A percentile compares a stretch with the other conserved stretches of the same genome.
These are phyloP conservation scores for Hypanus sabinus DNA, from an alignment of 2,113 vertebrate species.

Conservation along the genomic window DNA sequence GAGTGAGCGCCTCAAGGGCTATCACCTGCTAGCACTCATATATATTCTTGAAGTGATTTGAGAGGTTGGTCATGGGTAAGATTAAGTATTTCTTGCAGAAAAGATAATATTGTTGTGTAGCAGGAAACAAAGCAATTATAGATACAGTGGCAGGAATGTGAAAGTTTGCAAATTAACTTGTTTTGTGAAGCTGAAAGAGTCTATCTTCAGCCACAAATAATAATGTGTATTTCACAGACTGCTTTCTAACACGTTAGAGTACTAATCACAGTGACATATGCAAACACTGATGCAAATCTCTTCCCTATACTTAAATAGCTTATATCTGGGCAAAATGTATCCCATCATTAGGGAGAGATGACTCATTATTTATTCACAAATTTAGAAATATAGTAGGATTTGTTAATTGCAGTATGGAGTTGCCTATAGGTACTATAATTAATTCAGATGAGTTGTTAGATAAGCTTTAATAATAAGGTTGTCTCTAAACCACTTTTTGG, in stretches of 20 bases:
- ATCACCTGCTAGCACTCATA: no score
- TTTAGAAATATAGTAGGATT: background rate
- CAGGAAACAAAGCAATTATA: background rate
- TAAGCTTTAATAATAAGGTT: no score
- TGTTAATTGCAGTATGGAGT: background rate
- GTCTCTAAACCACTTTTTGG: no score
- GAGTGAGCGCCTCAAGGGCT: no score
- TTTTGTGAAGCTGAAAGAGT: background rate
- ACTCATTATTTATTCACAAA: background rate
- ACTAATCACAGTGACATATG: background rate
- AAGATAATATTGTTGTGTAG: background rate
- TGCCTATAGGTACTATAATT: background rate
- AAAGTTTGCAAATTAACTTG: background rate
- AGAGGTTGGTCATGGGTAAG: no score
- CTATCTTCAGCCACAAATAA: background rate
- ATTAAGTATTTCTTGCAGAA: no score
- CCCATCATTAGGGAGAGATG: background rate
- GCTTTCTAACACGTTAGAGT: background rate
- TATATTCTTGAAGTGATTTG: no score
- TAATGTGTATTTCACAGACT: background rate
- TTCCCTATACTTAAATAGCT: background rate
- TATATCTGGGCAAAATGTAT: background rate
- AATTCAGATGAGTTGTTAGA: background rate
- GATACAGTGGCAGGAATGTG: background rate
- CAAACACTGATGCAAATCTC: background rate